phyloP scores from a whole-genome alignment of 2,797 vertebrate genomes.

The Gadopsis bispinosus region DNA sequence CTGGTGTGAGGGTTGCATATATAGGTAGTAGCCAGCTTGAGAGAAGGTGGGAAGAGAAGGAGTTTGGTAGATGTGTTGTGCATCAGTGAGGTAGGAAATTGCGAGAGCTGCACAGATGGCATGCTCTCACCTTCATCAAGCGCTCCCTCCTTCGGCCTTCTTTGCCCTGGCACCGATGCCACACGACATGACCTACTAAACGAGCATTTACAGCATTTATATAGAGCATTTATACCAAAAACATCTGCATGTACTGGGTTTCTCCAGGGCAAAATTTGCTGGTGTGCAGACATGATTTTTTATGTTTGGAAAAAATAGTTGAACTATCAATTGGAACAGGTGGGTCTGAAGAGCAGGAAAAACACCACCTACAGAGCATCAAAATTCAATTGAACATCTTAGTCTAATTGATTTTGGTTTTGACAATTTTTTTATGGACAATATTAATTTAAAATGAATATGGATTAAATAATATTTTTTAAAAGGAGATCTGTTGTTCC shows the following conservation, averaged over 20 bases:
- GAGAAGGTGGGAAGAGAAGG: slow-evolving; percentile 49
- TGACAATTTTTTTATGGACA: neutral
- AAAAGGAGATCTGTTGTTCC: neutral
- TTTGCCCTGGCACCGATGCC: slow-evolving; percentile 62
- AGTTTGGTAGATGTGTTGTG: slow-evolving; percentile 67
- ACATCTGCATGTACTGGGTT: neutral
- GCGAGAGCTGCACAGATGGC: slow-evolving; percentile 79
- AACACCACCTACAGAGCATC: neutral
- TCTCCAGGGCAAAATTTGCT: neutral
- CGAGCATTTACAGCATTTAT: slow-evolving; percentile 15
- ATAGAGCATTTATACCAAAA: slow-evolving; percentile 18
- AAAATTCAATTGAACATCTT: neutral
- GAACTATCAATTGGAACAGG: neutral
- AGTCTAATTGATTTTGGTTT: neutral
- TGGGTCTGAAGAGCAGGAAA: neutral
- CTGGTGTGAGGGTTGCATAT: slow-evolving; percentile 32
- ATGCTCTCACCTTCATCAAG: slow-evolving; percentile 77
- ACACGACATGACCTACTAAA: slow-evolving; percentile 65
- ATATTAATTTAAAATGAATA: neutral
- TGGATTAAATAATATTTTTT: neutral
- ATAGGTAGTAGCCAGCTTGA: slow-evolving; percentile 44
- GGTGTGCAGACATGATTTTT: neutral
- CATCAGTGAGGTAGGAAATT: slow-evolving; percentile 84
- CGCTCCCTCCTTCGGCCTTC: slow-evolving; percentile 72
- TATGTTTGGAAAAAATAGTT: neutral